Evolutionary conservation across 2,113 vertebrate species (phyloP).

Genomic region (Rhea pennata): DNA sequence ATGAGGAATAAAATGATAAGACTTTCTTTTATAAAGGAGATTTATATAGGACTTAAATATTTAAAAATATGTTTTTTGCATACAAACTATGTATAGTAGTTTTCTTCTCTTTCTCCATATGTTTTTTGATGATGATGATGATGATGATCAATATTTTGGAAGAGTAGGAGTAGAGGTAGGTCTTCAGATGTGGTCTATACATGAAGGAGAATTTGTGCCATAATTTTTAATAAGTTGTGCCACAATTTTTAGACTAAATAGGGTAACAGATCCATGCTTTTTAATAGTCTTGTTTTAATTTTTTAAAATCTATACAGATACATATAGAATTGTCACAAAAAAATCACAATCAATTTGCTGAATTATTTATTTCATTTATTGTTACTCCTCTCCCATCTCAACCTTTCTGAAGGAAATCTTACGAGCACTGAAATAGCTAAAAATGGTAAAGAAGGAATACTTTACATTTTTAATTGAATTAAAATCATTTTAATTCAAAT

Average conservation of each 20-base stretch:
- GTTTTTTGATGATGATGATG: no score
- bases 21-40: not conserved
- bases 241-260: not conserved
- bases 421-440: not conserved
- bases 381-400: accelerated
- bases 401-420: not conserved
- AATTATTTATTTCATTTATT: not conserved
- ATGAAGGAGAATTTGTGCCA: not conserved
- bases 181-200: not conserved
- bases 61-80: not conserved
- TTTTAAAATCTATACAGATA: accelerated
- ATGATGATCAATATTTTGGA: not conserved
- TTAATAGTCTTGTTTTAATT: not conserved
- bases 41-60: not conserved
- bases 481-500: no score
- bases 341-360: not conserved
- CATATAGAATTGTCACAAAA: not conserved
- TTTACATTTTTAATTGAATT: not conserved
- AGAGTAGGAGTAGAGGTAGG: accelerated
- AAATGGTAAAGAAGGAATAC: not conserved
- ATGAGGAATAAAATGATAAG: not conserved
- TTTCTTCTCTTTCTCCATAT: not conserved
- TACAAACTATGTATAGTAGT: not conserved
- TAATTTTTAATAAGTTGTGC: not conserved
- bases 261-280: not conserved